Evolutionary conservation across 1,140 invertebrate genomes (phyloP).

Genomic region (Drosophila obscura): DNA sequence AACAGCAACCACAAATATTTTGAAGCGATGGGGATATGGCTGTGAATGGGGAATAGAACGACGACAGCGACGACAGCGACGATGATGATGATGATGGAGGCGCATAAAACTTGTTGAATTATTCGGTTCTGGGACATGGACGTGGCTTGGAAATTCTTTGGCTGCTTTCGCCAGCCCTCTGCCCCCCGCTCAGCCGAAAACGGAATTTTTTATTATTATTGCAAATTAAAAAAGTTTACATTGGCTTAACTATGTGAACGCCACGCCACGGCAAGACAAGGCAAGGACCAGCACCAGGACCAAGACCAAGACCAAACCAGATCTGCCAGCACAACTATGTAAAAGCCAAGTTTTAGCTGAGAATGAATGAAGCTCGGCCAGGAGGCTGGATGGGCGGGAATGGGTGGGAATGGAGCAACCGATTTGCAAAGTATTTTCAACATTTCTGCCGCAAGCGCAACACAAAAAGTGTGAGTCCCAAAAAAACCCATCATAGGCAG

Average conservation of each 20-base stretch:
- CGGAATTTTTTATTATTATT: slow-evolving; percentile 79
- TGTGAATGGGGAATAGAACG: slow-evolving; percentile 4
- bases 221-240: slow-evolving; percentile 81
- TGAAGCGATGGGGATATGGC: slow-evolving; percentile 18
- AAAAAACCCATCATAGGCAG: slow-evolving; percentile 44
- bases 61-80: not conserved
- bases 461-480: slow-evolving; percentile 36
- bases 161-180: not conserved
- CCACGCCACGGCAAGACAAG: not conserved
- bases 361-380: slow-evolving; percentile 25
- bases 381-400: not conserved
- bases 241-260: slow-evolving; percentile 75
- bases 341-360: slow-evolving; percentile 69
- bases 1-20: slow-evolving; percentile 69
- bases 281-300: not conserved
- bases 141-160: slow-evolving; percentile 49
- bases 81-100: slow-evolving; percentile 39
- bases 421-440: slow-evolving; percentile 71
- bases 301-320: not conserved
- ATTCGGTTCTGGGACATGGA: slow-evolving; percentile 49
- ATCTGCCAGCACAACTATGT: slow-evolving; percentile 58
- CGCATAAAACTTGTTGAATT: slow-evolving; percentile 81
- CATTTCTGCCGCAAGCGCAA: slow-evolving; percentile 65
- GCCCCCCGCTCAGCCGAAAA: slow-evolving; percentile 34
- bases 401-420: slow-evolving; percentile 18